Evolutionary conservation across 2,113 vertebrate genomes (phyloP).

Genomic region (Prunella fulvescens): DNA sequence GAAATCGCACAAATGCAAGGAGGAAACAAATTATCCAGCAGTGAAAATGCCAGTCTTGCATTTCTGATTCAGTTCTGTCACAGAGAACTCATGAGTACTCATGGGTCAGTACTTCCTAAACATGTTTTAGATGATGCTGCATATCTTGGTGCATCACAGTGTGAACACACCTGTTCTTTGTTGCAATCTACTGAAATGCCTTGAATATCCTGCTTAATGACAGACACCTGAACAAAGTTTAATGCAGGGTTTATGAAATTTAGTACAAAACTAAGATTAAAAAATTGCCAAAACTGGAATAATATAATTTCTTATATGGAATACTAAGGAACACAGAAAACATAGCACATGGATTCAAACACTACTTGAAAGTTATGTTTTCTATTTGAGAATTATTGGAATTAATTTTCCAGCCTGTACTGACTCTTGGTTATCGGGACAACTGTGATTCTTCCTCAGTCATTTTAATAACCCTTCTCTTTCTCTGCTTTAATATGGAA

Average conservation of each 20-base stretch:
- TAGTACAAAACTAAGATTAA: neutral
- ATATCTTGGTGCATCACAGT: neutral
- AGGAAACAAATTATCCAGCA: neutral
- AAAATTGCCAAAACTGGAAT: neutral
- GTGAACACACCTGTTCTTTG: neutral
- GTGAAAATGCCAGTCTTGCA: neutral
- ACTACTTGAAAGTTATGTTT: neutral
- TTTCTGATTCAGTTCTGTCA: neutral
- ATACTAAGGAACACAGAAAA: neutral
- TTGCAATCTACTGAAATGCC: neutral
- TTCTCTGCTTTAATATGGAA: neutral
- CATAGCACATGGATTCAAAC: neutral
- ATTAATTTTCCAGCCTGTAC: neutral
- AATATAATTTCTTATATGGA: neutral
- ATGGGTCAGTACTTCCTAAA: neutral
- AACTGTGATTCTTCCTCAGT: rapidly evolving
- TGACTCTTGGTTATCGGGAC: neutral
- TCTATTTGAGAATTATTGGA: neutral
- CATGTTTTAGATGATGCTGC: neutral
- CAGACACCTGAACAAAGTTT: neutral
- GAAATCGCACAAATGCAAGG: neutral
- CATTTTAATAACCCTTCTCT: neutral
- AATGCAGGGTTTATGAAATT: neutral
- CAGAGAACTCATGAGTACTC: neutral
- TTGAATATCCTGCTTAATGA: neutral